Evolutionary conservation across 1,140 invertebrate genomes (phyloP).

Genomic region (Melanaphis sacchari): DNA sequence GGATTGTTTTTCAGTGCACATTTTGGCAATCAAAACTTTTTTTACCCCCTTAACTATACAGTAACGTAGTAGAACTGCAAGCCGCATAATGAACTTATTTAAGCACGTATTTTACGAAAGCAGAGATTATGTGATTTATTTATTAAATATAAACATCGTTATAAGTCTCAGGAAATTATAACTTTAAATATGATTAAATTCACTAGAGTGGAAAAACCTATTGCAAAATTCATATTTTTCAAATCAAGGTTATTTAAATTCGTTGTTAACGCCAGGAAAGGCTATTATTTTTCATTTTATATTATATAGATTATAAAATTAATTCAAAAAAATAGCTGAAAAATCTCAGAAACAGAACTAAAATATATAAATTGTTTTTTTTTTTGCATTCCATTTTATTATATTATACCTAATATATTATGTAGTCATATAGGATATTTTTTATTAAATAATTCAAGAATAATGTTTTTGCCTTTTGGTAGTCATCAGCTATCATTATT

Average conservation of each 20-base stretch:
- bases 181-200: conserved; percentile 51
- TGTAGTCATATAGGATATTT: background rate
- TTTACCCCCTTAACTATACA: background rate
- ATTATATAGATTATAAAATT: background rate
- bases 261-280: background rate
- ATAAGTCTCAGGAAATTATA: conserved; percentile 52
- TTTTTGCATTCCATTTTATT: background rate
- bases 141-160: conserved; percentile 47
- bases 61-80: conserved; percentile 36
- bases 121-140: conserved; percentile 50
- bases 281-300: background rate
- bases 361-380: background rate
- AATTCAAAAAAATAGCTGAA: background rate
- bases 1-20: conserved; percentile 57
- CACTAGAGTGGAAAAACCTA: conserved; percentile 23
- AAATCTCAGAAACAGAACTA: background rate
- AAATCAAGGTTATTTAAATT: conserved; percentile 42
- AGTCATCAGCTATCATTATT: background rate
- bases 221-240: conserved; percentile 43
- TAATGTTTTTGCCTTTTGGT: background rate
- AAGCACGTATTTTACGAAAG: conserved; percentile 51
- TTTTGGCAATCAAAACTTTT: conserved; percentile 56
- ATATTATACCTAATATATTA: background rate
- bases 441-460: background rate
- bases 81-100: conserved; percentile 54